Conservation (phyloP, 2,797 vertebrate species). For the Chelidonichthys spinosus region DNA sequence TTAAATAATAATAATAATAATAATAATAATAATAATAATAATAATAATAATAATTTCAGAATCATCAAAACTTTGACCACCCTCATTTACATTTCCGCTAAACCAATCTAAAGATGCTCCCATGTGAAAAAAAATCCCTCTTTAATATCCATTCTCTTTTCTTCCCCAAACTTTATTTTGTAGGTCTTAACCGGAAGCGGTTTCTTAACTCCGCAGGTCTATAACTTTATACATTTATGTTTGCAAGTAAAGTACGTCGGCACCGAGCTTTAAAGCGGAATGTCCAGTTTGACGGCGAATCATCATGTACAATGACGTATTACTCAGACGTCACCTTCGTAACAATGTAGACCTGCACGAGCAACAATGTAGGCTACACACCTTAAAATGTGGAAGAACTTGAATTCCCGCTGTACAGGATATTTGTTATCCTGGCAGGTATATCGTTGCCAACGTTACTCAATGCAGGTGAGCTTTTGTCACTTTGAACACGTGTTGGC, state of each 20-base stretch:
- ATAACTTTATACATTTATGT: neutral
- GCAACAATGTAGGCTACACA: neutral
- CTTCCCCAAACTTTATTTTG: conserved; percentile 47
- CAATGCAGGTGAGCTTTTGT: neutral
- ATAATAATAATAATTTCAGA: neutral
- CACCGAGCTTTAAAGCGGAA: neutral
- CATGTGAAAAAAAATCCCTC: neutral
- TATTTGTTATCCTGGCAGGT: too few species aligned
- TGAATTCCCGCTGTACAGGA: neutral
- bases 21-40: neutral
- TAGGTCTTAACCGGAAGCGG: conserved; percentile 26
- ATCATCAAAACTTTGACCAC: neutral
- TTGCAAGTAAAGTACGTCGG: neutral
- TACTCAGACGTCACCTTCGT: neutral
- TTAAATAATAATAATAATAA: neutral
- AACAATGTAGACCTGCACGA: neutral
- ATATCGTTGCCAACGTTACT: neutral
- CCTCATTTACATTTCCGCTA: neutral
- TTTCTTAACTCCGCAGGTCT: neutral
- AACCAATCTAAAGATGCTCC: neutral
- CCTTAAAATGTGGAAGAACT: conserved; percentile 4
- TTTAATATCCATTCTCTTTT: neutral
- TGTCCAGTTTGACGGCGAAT: neutral
- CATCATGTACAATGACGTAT: neutral
- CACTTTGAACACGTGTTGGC: neutral